Base-by-base conservation (phyloP, 2,888 invertebrate species). In the Dicycla oo region DNA sequence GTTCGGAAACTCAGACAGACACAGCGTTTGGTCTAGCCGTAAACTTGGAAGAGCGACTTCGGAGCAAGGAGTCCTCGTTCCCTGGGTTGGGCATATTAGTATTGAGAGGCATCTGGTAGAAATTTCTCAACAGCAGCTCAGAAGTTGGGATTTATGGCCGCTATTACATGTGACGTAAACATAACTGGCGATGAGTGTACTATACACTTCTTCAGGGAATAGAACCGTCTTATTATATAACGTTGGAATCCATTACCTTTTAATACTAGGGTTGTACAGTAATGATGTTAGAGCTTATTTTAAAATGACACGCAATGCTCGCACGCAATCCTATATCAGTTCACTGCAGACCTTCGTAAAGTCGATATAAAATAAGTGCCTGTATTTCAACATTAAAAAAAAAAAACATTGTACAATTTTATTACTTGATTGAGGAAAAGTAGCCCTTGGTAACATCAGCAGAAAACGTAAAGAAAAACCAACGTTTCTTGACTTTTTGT, bases 211-310 rank as follows among this genome's bases (percentile, higher is more conserved):
- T 43, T 60, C n/a, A 15, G 13, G 26, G 13, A 51, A 38, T 63
- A 26, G 34, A 15, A 8, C 6, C 34, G n/a, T n/a, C 23, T 26
- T 40, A 4, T 47, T 30, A 18, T 7, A n/a, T 45, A 38, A 38
- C 38, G 20, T 71, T 79, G 2, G 13, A 71, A 62, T 23, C 43
- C 26, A 47, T 49, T 61, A 61, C 43, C 26, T 72, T 71, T 72
- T 45, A 23, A 61, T 57, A 49, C n/a, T 20, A 45, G 23, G 49
- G 30, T 49, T 60, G 26, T 53, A 38, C 20, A 38, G 15, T 60
- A 78, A 47, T 78, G 53, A 54, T 23, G 38, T 67, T 74, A 18
- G 1, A 40, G 26, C 5, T 7, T 79, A 40, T 38, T 62, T 60
- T 47, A n/a, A 6, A 51, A 26, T 47, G 18, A 18, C 57, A 79